Evolutionary conservation across 2,888 invertebrate genomes (phyloP), one percentile per base, ranked within the genome.

Genomic region (Proisotoma minuta): DNA sequence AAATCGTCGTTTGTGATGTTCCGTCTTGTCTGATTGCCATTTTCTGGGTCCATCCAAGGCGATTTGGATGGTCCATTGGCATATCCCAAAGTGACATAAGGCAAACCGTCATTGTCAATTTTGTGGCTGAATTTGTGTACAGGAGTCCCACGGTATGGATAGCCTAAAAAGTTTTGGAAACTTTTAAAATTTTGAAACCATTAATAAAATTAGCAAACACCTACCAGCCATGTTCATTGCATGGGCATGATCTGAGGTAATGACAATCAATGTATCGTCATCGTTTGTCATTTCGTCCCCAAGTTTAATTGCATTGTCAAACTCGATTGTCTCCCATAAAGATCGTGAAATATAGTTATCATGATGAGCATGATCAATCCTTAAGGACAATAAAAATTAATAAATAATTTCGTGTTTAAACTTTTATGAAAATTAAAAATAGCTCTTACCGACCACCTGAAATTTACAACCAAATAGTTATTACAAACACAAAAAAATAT

Each of bases 1-100:
- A 73, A 63, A 56, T 81, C 76, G 57, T 82, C 79, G 10, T 76
- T 66, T 0, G 81, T 79, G 0, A 84, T 80, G 70, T 85, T 82
- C 20, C 82, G 78, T 65, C 85, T 78, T 0, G 71, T 75, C n/a
- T n/a, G n/a, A 18, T n/a, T n/a, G 4, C 43, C 43, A 43, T 15
- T 43, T 43, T 43, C 43, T 0, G 84, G 84, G 65, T 81, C 78
- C 60, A 29, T 24, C 28, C 74, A 73, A 72, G 78, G 84, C n/a
- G n/a, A n/a, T n/a, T n/a, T n/a, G n/a, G n/a, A n/a, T n/a, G 86
- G 86, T 0, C 89, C 89, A 70, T 87, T 89, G 0, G 88, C 87
- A 76, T 89, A 90, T 1, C n/a, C 15, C 18, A 62, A 23, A 28
- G 62, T 62, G 1, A 53, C 27, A 43, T 62, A 65, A 2, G 65